phyloP scores from a whole-genome alignment of 2,888 invertebrate genomes.

The Calameuta idolon region DNA sequence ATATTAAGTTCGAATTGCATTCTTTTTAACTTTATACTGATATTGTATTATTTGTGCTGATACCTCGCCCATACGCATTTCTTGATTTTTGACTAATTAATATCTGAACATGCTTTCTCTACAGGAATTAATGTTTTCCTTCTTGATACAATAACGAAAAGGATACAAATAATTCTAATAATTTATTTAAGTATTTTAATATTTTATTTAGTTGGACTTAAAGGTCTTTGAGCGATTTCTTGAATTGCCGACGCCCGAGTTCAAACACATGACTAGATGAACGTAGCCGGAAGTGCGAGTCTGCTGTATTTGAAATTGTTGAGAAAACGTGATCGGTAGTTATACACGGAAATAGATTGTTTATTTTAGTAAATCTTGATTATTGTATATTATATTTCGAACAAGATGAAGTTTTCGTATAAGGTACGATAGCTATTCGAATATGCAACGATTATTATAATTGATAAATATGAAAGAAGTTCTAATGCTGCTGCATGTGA shows the following conservation, averaged over 20 bases:
- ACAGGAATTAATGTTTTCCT: background rate
- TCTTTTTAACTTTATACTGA: background rate
- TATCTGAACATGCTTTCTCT: background rate
- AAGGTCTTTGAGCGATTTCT: background rate
- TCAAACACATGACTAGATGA: constrained; percentile 12
- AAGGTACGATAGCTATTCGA: constrained; percentile 61
- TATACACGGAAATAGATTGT: constrained; percentile 5
- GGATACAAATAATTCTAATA: background rate
- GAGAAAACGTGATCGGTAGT: constrained; percentile 33
- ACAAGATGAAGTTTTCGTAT: constrained; percentile 71
- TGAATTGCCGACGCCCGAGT: background rate
- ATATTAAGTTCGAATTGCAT: background rate
- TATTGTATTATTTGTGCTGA: background rate
- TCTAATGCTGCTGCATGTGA: background rate
- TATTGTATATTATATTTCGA: background rate
- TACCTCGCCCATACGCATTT: background rate
- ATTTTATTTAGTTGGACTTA: background rate
- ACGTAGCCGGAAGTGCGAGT: constrained; percentile 36
- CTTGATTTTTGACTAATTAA: background rate
- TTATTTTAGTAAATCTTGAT: constrained; percentile 7
- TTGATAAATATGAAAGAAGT: background rate
- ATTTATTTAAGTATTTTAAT: background rate
- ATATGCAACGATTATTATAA: background rate
- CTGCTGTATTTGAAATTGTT: constrained; percentile 30
- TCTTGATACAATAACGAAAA: background rate